These are phyloP conservation scores for Drosophila maculinotata DNA, from an alignment of 2,888 invertebrate species.

Conservation along the genomic window DNA sequence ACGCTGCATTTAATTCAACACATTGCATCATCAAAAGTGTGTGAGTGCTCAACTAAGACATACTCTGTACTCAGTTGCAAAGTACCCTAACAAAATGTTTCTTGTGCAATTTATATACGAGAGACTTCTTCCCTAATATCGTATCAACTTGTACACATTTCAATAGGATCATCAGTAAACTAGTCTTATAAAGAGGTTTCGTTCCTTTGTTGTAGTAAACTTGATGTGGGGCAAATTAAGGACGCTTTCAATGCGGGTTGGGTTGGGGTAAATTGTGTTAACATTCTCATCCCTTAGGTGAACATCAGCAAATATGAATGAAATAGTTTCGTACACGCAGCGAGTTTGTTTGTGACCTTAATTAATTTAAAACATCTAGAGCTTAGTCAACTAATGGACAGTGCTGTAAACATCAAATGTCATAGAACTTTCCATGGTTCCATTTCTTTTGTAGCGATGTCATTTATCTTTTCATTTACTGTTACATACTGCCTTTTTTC, in stretches of 20 bases:
- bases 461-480: constrained; percentile 73
- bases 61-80: too few relatives aligned
- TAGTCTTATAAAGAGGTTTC: too few relatives aligned
- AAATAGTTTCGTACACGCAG: constrained; percentile 67
- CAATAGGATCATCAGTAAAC: constrained; percentile 1
- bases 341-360: constrained; percentile 57
- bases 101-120: too few relatives aligned
- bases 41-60: too few relatives aligned
- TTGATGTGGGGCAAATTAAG: constrained; percentile 14
- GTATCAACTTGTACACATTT: not conserved
- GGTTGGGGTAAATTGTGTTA: constrained; percentile 5
- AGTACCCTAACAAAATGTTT: too few relatives aligned
- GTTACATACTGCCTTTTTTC: constrained; percentile 43
- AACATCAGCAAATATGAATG: constrained; percentile 51
- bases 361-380: constrained; percentile 63
- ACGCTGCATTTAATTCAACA: not conserved
- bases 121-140: not conserved
- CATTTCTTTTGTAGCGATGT: constrained; percentile 38
- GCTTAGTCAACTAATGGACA: constrained; percentile 49
- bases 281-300: constrained; percentile 4
- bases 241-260: not conserved
- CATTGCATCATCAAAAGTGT: too few relatives aligned
- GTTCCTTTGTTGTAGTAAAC: not conserved
- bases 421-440: constrained; percentile 28
- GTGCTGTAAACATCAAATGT: constrained; percentile 33